Evolutionary conservation across 2,113 vertebrate species (phyloP), one percentile per base, ranked within the genome.

Genomic region (Cyprinus carpio): DNA sequence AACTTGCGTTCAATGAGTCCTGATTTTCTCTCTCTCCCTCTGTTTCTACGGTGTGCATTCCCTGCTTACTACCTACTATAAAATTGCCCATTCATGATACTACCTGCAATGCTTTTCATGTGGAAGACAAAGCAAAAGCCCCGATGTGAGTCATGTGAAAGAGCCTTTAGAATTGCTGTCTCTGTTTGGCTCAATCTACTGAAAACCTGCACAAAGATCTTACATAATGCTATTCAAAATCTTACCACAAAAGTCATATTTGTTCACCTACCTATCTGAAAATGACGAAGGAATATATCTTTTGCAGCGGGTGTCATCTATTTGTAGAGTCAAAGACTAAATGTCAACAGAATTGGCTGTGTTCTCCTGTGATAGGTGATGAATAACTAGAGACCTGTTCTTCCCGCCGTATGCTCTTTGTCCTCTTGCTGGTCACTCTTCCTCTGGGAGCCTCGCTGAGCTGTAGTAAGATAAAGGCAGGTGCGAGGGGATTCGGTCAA

Each of bases 341-440:
- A 87, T 85, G 83, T 85, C 78, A 85, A 51, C 29, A 43, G 25
- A 75, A 31, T 58, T 16, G 6, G 77, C 60, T 25, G 83, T 75
- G 75, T 81, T 37, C 58, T 75, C 74, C 25, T 58, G 71, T 75
- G 72, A 77, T 58, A 77, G 62, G 65, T 82, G 71, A 77, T 75
- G 84, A 86, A 81, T 84, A 77, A 87, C 75, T 37, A 49, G 49
- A 85, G 37, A 56, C 54, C 40, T 79, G 67, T 54, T 71, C 46
- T 67, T 67, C 86, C 49, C 13, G 18, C 27, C 34, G 16, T 18
- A 23, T 5, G 6, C 58, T 75, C 82, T 84, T 84, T 87, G 76
- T 80, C 64, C 51, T 84, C 76, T 84, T 46, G 7, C 11, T n/a
- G 65, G 67, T 40, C 56, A 65, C 23, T 46, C 54, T 82, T 51